A percentile compares a stretch with the other conserved stretches of the same genome.
Evolutionary conservation across 2,888 invertebrate species (phyloP).

Genomic region (Silvanus unidentatus): DNA sequence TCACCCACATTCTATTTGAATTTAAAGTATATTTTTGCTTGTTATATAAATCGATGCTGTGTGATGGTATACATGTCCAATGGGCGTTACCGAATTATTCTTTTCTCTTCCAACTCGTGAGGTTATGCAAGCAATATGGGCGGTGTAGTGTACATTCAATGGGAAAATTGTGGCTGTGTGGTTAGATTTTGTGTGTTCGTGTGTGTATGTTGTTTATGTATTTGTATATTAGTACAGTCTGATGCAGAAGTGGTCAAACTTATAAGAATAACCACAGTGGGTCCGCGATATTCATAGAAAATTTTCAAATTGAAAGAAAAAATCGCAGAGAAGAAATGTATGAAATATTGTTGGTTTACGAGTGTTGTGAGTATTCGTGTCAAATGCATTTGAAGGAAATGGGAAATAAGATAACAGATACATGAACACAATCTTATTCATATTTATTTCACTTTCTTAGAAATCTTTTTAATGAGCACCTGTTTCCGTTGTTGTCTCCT

Average conservation of each 20-base stretch:
- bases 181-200: background rate
- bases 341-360: background rate
- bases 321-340: too few relatives aligned
- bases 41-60: slow-evolving; percentile 43
- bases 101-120: slow-evolving; percentile 49
- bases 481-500: slow-evolving; percentile 26
- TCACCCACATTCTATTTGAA: slow-evolving; percentile 27
- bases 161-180: slow-evolving; percentile 1
- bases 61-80: slow-evolving; percentile 46
- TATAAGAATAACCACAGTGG: too few relatives aligned
- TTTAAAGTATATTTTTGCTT: slow-evolving; percentile 44
- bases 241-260: background rate
- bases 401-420: too few relatives aligned
- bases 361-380: slow-evolving; percentile 4
- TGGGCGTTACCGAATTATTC: slow-evolving; percentile 50
- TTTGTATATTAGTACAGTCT: background rate
- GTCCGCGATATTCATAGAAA: too few relatives aligned
- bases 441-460: slow-evolving; percentile 26
- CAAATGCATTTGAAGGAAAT: too few relatives aligned
- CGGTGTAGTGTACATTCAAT: slow-evolving; percentile 29
- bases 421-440: slow-evolving; percentile 9
- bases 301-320: too few relatives aligned
- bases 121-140: slow-evolving; percentile 50
- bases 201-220: background rate
- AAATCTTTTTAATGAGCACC: slow-evolving; percentile 23